Evolutionary conservation across 2,888 invertebrate genomes (phyloP).

Genomic region (Drosophila mimica): DNA sequence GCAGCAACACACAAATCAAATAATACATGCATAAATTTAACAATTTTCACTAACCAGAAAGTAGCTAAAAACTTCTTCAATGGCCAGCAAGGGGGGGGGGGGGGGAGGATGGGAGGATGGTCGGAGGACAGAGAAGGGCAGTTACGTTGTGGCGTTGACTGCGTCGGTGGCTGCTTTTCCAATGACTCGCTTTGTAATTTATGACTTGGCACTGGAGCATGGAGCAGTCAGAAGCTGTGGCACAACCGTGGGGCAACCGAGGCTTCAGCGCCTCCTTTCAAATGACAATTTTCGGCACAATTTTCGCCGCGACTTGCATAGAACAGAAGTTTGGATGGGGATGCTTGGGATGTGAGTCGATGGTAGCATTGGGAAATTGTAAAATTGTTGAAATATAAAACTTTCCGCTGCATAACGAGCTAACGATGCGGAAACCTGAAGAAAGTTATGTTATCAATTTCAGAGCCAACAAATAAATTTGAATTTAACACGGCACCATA

Average conservation of each 20-base stretch:
- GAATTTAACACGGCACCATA: conserved; percentile 79
- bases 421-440: conserved; percentile 85
- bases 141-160: conserved; percentile 29
- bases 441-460: conserved; percentile 85
- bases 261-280: conserved; percentile 51
- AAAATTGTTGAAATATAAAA: conserved; percentile 82
- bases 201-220: conserved; percentile 74
- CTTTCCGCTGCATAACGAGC: conserved; percentile 83
- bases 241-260: conserved; percentile 28
- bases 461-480: conserved; percentile 84
- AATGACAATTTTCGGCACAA: conserved; percentile 78
- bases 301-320: conserved; percentile 59
- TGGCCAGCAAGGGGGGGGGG: not conserved
- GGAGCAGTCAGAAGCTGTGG: conserved; percentile 33
- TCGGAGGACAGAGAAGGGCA: not conserved
- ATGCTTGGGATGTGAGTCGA: not conserved
- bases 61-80: conserved; percentile 54
- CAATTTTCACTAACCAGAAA: conserved; percentile 76
- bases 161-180: conserved; percentile 66
- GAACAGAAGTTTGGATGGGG: conserved; percentile 15
- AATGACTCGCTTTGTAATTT: conserved; percentile 82
- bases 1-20: conserved; percentile 72
- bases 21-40: conserved; percentile 76
- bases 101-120: not conserved
- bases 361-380: conserved; percentile 63